These are phyloP conservation scores for Limnephilus marmoratus DNA, from an alignment of 2,888 invertebrate genomes.

Conservation along the genomic window DNA sequence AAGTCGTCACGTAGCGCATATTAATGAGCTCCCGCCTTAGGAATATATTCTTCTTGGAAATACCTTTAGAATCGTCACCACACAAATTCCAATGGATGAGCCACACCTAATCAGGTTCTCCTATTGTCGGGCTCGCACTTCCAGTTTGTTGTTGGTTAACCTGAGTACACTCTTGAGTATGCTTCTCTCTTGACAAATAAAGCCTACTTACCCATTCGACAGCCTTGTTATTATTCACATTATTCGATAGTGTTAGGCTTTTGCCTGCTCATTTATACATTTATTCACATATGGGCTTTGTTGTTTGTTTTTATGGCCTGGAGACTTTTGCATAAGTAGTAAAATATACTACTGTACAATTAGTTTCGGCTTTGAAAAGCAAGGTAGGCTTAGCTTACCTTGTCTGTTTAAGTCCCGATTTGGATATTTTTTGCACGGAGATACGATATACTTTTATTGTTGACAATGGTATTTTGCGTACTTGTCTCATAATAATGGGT, in stretches of 20 bases:
- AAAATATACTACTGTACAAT: not conserved
- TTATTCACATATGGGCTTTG: not conserved
- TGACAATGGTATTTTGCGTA: not conserved
- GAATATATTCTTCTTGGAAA: conserved; percentile 3
- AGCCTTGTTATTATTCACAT: not conserved
- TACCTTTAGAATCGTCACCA: conserved; percentile 10
- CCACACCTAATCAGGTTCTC: conserved; percentile 15
- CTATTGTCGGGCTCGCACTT: conserved; percentile 7
- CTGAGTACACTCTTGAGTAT: not conserved
- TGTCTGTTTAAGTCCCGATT: not conserved
- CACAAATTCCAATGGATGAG: conserved; percentile 22
- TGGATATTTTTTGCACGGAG: too few relatives aligned
- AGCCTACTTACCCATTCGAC: not conserved
- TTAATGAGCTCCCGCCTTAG: not conserved
- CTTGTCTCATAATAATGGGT: too few relatives aligned
- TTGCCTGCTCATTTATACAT: not conserved
- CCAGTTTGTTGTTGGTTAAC: not conserved
- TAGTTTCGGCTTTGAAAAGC: not conserved
- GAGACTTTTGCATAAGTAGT: not conserved
- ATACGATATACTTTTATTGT: not conserved
- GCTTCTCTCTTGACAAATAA: not conserved
- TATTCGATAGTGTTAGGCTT: not conserved
- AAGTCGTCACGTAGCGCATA: not conserved
- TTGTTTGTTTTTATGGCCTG: not conserved
- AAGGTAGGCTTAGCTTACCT: not conserved